phyloP scores from a whole-genome alignment of 2,888 invertebrate species.

The Hypomecis punctinalis region DNA sequence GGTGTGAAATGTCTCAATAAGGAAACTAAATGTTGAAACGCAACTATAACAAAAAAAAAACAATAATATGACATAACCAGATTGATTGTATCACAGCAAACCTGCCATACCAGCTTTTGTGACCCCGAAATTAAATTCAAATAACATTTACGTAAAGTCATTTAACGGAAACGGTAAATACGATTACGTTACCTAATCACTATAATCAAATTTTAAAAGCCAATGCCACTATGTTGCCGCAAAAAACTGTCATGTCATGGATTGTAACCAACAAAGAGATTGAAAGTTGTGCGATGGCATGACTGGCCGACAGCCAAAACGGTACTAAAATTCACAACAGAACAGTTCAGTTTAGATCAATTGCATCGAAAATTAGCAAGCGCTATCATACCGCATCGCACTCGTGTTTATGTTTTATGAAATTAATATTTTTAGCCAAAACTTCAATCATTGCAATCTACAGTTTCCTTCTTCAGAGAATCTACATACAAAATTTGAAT shows the following conservation, averaged over 20 bases:
- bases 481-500: too few relatives aligned
- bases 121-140: slow-evolving; percentile 12
- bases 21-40: too few relatives aligned
- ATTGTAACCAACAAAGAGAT: slow-evolving; percentile 45
- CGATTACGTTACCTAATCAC: slow-evolving; percentile 24
- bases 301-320: slow-evolving; percentile 44
- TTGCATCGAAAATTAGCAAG: slow-evolving; percentile 13
- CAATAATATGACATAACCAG: neutral
- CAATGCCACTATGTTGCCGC: slow-evolving; percentile 16
- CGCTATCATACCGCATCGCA: slow-evolving; percentile 22
- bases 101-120: slow-evolving; percentile 4
- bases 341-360: slow-evolving; percentile 30
- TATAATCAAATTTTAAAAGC: slow-evolving; percentile 23
- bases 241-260: slow-evolving; percentile 39
- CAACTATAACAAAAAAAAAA: neutral
- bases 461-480: too few relatives aligned
- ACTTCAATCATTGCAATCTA: too few relatives aligned
- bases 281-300: slow-evolving; percentile 39
- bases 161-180: slow-evolving; percentile 26
- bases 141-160: slow-evolving; percentile 2
- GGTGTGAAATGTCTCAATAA: too few relatives aligned
- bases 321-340: slow-evolving; percentile 31
- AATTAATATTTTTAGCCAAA: neutral
- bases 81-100: neutral
- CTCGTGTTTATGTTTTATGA: slow-evolving; percentile 5